Evolutionary conservation across 2,113 vertebrate species (phyloP).

Genomic region (Prochilodus magdalenae): DNA sequence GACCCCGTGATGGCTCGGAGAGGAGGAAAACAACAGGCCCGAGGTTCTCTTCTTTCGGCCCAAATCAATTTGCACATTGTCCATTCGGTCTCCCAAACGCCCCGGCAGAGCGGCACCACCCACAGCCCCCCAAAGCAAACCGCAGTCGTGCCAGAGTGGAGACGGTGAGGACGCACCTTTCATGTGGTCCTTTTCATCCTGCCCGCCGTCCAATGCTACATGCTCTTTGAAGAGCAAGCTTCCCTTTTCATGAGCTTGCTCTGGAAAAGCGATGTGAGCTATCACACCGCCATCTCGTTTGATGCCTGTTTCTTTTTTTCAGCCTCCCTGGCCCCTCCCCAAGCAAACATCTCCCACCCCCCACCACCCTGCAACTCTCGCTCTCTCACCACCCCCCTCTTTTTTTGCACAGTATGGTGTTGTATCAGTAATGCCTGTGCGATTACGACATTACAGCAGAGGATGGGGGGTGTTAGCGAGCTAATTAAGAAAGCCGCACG

Average conservation of each 20-base stretch:
- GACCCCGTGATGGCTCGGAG: background rate
- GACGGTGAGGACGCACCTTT: constrained; percentile 39
- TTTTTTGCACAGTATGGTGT: background rate
- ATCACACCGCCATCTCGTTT: constrained; percentile 39
- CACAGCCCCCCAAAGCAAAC: background rate
- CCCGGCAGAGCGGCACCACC: background rate
- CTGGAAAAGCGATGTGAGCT: constrained; percentile 23
- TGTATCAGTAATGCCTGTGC: constrained; percentile 6
- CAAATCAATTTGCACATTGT: constrained; percentile 57
- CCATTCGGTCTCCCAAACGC: background rate
- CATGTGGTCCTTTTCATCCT: constrained; percentile 53
- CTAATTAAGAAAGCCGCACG: background rate
- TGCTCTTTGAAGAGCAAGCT: constrained; percentile 50
- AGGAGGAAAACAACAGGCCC: background rate
- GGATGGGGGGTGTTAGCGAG: background rate
- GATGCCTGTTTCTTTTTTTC: constrained; percentile 21
- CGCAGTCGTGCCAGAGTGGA: constrained; percentile 6
- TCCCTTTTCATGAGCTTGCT: constrained; percentile 49
- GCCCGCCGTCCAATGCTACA: background rate
- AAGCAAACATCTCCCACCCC: background rate
- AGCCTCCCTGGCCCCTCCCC: background rate
- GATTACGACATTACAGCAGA: background rate
- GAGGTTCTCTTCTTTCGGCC: background rate
- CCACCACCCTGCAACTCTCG: background rate
- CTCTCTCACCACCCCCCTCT: background rate